A percentile compares a stretch with the other conserved stretches of the same genome.
Evolutionary conservation across 2,888 invertebrate species (phyloP).

Genomic region (Limnephilus rhombicus): DNA sequence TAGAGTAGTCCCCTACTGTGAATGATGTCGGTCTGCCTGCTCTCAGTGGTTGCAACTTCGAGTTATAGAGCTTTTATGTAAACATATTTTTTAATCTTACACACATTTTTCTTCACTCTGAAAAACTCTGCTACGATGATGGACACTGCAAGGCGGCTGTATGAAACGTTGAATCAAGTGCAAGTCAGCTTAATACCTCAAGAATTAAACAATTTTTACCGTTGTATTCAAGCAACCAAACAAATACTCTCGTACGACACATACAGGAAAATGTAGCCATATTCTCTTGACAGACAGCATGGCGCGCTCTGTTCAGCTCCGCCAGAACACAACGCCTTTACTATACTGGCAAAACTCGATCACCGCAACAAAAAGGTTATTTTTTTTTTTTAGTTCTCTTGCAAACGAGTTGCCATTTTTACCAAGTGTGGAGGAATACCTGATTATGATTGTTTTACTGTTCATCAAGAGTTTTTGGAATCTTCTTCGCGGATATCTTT

Average conservation of each 20-base stretch:
- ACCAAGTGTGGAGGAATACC: neutral
- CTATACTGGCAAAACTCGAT: neutral
- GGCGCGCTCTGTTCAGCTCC: slow-evolving; percentile 4
- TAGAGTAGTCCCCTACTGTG: too few relatives aligned
- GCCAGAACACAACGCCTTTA: neutral
- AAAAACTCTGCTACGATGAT: too few relatives aligned
- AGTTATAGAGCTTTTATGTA: too few relatives aligned
- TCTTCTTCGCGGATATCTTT: neutral
- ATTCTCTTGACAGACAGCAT: slow-evolving; percentile 33
- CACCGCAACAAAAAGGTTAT: neutral
- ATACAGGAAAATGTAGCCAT: slow-evolving; percentile 21
- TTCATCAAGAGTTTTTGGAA: neutral
- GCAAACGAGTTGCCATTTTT: neutral
- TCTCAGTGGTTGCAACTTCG: too few relatives aligned
- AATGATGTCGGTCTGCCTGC: too few relatives aligned
- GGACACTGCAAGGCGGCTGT: neutral
- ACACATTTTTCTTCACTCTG: neutral
- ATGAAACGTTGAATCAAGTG: neutral
- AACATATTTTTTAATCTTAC: too few relatives aligned
- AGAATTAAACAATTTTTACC: neutral
- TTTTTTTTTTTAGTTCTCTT: neutral
- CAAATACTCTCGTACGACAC: neutral
- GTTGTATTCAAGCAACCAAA: neutral
- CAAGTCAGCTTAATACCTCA: neutral
- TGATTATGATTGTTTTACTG: neutral